Conservation (phyloP, 2,113 vertebrate species). For the Austrofundulus limnaeus region DNA sequence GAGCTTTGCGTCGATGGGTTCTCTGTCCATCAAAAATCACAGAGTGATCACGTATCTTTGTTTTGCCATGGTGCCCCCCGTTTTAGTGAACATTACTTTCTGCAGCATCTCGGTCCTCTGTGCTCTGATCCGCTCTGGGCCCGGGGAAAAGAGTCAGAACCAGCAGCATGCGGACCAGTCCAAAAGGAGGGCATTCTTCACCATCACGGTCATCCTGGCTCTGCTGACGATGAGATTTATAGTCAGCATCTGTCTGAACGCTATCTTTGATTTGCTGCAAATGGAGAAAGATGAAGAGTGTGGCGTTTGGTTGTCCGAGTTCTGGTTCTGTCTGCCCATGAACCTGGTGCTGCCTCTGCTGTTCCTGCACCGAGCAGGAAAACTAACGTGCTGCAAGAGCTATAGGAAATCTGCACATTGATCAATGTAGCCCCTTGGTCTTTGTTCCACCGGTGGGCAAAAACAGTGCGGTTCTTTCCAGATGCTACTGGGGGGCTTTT, state of each 20-base stretch:
- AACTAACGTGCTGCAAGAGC: neutral
- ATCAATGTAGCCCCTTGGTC: too few relatives aligned
- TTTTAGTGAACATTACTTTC: neutral
- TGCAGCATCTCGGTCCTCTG: neutral
- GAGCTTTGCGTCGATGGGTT: too few relatives aligned
- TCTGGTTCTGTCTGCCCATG: slow-evolving; percentile 13
- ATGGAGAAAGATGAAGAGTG: neutral
- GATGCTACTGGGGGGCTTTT: too few relatives aligned
- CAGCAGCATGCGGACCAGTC: neutral
- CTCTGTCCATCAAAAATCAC: too few relatives aligned
- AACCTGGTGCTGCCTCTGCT: slow-evolving; percentile 1
- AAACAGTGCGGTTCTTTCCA: too few relatives aligned
- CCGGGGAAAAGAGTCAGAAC: neutral
- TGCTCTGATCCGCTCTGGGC: neutral
- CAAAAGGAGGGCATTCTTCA: slow-evolving; percentile 1
- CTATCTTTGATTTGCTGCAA: neutral
- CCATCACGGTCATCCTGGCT: neutral
- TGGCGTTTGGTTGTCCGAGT: neutral
- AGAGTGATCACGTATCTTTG: too few relatives aligned
- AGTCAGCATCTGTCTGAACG: fast-evolving
- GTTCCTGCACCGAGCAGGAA: neutral
- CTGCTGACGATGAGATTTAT: neutral
- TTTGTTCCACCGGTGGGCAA: too few relatives aligned
- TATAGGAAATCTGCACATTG: too few relatives aligned
- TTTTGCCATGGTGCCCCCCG: too few relatives aligned